Evolutionary conservation across 37 sponge, comb jelly and placozoan species (phyloP).

Genomic region (Halisarca cf. caerulea): DNA sequence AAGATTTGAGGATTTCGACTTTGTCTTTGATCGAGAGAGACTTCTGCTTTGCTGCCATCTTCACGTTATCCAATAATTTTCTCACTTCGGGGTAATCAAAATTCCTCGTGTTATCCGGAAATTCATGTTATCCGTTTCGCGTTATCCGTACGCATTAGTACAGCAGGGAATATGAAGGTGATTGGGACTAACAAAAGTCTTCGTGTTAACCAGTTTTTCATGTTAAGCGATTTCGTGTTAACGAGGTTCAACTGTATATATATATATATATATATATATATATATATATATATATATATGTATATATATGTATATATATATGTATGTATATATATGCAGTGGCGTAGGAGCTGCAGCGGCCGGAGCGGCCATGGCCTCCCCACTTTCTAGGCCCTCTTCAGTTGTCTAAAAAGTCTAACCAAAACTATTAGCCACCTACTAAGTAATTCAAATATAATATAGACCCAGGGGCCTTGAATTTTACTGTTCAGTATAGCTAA

Average conservation of each 20-base stretch:
- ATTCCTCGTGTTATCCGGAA: constrained; percentile 14
- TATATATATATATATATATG: too few relatives aligned
- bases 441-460: too few relatives aligned
- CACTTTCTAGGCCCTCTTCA: constrained; percentile 4
- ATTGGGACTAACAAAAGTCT: constrained; percentile 2
- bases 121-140: constrained; percentile 16
- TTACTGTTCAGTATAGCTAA: too few relatives aligned
- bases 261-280: not conserved
- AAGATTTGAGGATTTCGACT: constrained; percentile 5
- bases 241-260: constrained; percentile 10
- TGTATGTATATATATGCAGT: too few relatives aligned
- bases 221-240: constrained; percentile 28
- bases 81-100: not conserved
- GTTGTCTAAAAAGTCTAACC: too few relatives aligned
- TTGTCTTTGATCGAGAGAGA: constrained; percentile 2
- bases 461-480: too few relatives aligned
- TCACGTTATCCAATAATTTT: not conserved
- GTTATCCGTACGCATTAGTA: not conserved
- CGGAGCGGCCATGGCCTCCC: constrained; percentile 36
- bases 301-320: too few relatives aligned
- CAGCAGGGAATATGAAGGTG: not conserved
- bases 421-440: too few relatives aligned
- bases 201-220: constrained; percentile 19
- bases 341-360: constrained; percentile 11
- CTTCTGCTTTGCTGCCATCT: constrained; percentile 25